phyloP scores from a whole-genome alignment of 2,113 vertebrate species.

The Isurus oxyrinchus region DNA sequence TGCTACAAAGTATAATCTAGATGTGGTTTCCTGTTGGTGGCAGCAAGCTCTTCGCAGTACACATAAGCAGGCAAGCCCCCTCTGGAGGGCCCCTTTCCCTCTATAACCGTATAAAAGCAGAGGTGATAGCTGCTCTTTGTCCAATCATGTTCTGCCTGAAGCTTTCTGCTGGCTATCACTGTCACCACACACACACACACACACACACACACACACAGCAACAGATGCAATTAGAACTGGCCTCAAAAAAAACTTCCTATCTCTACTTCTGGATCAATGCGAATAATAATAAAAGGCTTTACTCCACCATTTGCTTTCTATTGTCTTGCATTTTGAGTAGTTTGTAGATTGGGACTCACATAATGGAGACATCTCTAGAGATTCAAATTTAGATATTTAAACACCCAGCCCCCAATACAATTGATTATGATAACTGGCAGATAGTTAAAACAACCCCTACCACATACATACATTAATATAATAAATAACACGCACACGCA shows the following conservation, averaged over 20 bases:
- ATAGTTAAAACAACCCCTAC: not conserved
- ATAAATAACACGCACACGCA: not conserved
- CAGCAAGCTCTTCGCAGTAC: not conserved
- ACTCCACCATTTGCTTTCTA: not conserved
- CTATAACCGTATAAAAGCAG: constrained; percentile 44
- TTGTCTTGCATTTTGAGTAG: not conserved
- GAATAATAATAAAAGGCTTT: not conserved
- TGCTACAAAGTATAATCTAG: not conserved
- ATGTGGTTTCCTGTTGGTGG: not conserved
- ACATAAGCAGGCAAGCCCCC: constrained; percentile 42
- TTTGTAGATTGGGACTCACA: not conserved
- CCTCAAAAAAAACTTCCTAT: not conserved
- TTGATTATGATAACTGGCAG: not conserved
- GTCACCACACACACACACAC: constrained; percentile 36
- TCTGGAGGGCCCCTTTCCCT: constrained; percentile 49
- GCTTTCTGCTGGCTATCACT: constrained; percentile 36
- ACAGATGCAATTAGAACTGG: constrained; percentile 22
- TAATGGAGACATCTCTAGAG: not conserved
- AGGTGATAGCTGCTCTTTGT: constrained; percentile 44
- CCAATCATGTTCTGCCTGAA: constrained; percentile 43
- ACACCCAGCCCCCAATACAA: not conserved
- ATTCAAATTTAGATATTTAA: not conserved
- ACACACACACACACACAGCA: constrained; percentile 25
- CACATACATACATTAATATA: not conserved
- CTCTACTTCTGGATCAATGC: not conserved